phyloP scores from a whole-genome alignment of 2,797 vertebrate species.

The Notolepis coatsorum region DNA sequence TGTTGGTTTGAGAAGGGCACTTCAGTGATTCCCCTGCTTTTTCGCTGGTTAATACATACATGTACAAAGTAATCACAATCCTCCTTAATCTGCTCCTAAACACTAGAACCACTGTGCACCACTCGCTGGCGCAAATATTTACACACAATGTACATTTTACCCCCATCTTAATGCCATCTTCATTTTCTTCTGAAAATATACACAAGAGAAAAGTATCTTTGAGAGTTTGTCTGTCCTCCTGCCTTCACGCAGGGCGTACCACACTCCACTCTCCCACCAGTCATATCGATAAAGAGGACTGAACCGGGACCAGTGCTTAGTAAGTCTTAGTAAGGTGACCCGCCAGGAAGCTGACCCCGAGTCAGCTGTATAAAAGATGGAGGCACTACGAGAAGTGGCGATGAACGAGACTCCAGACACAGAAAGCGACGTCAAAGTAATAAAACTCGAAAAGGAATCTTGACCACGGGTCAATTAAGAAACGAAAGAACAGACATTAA shows the following conservation, averaged over 20 bases:
- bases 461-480: slow-evolving; percentile 48
- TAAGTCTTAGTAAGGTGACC: slow-evolving; percentile 1
- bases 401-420: background rate
- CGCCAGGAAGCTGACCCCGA: slow-evolving; percentile 7
- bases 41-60: slow-evolving; percentile 51
- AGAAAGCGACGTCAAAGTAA: slow-evolving; percentile 7
- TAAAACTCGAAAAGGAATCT: slow-evolving; percentile 15
- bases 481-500: slow-evolving; percentile 22
- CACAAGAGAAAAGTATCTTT: slow-evolving; percentile 36
- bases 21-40: slow-evolving; percentile 60
- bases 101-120: slow-evolving; percentile 45
- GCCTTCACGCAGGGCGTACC: slow-evolving; percentile 19
- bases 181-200: slow-evolving; percentile 31
- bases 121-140: slow-evolving; percentile 61
- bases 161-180: slow-evolving; percentile 26
- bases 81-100: slow-evolving; percentile 21
- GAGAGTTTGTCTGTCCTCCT: slow-evolving; percentile 6
- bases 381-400: slow-evolving; percentile 4
- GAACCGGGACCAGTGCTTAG: slow-evolving; percentile 16
- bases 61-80: slow-evolving; percentile 44
- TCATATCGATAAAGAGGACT: slow-evolving; percentile 11
- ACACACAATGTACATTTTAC: slow-evolving; percentile 64
- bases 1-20: slow-evolving; percentile 55
- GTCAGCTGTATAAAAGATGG: slow-evolving; percentile 7
- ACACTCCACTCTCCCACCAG: background rate